phyloP scores from a whole-genome alignment of 1,140 invertebrate genomes.

The Drosophila simulans region DNA sequence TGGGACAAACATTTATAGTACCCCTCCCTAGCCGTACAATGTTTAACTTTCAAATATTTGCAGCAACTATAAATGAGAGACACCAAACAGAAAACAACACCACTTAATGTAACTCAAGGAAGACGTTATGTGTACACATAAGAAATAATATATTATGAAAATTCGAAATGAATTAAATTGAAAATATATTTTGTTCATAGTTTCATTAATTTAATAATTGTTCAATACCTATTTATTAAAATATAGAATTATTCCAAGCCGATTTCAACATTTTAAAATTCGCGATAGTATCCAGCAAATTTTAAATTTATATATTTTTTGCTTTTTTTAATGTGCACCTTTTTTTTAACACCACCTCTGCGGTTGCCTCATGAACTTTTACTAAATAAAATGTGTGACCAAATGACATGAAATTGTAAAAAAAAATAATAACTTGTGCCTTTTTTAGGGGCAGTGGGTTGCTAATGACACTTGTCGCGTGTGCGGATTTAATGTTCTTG shows the following conservation, averaged over 20 bases:
- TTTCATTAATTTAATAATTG: too few species aligned
- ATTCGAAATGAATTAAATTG: neutral
- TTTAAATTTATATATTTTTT: neutral
- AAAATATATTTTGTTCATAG: too few species aligned
- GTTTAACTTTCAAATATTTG: conserved; percentile 79
- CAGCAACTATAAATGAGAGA: conserved; percentile 71
- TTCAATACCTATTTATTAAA: too few species aligned
- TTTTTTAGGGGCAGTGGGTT: conserved; percentile 17
- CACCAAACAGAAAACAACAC: conserved; percentile 59
- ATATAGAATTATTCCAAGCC: too few species aligned
- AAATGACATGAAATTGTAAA: conserved; percentile 75
- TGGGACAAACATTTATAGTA: conserved; percentile 17
- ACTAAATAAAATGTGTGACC: conserved; percentile 76
- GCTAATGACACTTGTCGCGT: conserved; percentile 73
- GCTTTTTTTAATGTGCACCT: neutral
- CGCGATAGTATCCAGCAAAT: neutral
- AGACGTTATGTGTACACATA: conserved; percentile 2
- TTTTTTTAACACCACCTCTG: conserved; percentile 3
- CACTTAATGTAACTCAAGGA: conserved; percentile 45
- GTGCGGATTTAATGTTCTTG: conserved; percentile 63
- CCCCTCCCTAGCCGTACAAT: conserved; percentile 5
- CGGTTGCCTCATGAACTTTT: conserved; percentile 58
- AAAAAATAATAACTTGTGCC: conserved; percentile 15
- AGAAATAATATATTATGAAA: neutral
- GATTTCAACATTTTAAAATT: neutral